These are phyloP conservation scores for Campylorhamphus procurvoides DNA, from an alignment of 2,113 vertebrate species.

Conservation along the genomic window DNA sequence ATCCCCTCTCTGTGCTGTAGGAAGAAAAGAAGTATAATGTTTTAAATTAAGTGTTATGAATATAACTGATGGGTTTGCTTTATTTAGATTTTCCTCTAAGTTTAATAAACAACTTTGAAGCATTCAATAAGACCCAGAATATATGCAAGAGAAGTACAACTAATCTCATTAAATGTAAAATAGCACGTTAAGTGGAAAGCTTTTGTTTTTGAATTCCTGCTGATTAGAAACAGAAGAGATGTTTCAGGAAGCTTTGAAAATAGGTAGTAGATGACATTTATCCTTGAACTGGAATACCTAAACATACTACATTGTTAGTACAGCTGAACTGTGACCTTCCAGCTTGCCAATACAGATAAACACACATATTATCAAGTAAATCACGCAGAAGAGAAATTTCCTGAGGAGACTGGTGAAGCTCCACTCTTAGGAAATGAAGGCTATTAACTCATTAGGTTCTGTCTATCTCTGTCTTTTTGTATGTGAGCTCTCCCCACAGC, in stretches of 20 bases:
- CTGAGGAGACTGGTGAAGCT: neutral
- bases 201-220: neutral
- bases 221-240: neutral
- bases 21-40: neutral
- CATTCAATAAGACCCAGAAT: neutral
- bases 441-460: slow-evolving; percentile 38
- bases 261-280: neutral
- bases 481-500: neutral
- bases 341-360: slow-evolving; percentile 30
- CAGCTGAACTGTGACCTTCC: slow-evolving; percentile 44
- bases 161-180: slow-evolving; percentile 16
- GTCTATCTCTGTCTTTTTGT: neutral
- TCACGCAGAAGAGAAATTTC: slow-evolving; percentile 38
- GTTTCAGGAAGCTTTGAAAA: neutral
- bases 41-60: neutral
- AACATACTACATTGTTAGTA: neutral
- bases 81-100: neutral
- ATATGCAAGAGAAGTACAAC: neutral
- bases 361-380: neutral
- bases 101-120: neutral
- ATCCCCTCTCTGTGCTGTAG: neutral
- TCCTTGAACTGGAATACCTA: slow-evolving; percentile 11
- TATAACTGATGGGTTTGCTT: neutral
- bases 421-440: neutral
- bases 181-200: neutral